These are phyloP conservation scores for Dromiciops gliroides DNA, from an alignment of 2,113 vertebrate species.

Conservation along the genomic window DNA sequence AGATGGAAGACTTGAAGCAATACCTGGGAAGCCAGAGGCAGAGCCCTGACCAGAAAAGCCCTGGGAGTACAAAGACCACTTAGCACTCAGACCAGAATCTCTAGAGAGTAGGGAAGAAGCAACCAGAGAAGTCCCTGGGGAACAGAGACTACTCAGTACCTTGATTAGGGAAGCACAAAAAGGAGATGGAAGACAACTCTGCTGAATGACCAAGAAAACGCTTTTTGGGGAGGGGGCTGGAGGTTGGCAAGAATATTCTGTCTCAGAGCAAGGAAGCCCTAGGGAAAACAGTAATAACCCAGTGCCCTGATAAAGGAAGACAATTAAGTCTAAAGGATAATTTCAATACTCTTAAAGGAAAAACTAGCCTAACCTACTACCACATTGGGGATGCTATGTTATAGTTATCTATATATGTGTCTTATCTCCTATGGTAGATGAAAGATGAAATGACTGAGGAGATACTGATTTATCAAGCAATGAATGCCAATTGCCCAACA, in stretches of 20 bases:
- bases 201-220: not conserved
- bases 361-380: not conserved
- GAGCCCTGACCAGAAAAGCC: not conserved
- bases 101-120: not conserved
- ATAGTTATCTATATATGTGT: not conserved
- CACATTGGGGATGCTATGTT: not conserved
- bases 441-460: not conserved
- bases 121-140: not conserved
- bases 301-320: not conserved
- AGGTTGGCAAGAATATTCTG: not conserved
- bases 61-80: not conserved
- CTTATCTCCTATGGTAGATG: not conserved
- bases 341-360: not conserved
- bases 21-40: not conserved
- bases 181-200: not conserved
- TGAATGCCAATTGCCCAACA: not conserved
- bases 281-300: not conserved
- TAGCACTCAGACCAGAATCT: not conserved
- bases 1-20: not conserved
- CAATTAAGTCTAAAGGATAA: not conserved
- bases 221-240: not conserved
- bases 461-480: not conserved
- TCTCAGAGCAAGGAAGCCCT: not conserved
- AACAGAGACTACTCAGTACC: not conserved
- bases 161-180: not conserved